Evolutionary conservation across 2,888 invertebrate species (phyloP).

Genomic region (Lamproptera curius): DNA sequence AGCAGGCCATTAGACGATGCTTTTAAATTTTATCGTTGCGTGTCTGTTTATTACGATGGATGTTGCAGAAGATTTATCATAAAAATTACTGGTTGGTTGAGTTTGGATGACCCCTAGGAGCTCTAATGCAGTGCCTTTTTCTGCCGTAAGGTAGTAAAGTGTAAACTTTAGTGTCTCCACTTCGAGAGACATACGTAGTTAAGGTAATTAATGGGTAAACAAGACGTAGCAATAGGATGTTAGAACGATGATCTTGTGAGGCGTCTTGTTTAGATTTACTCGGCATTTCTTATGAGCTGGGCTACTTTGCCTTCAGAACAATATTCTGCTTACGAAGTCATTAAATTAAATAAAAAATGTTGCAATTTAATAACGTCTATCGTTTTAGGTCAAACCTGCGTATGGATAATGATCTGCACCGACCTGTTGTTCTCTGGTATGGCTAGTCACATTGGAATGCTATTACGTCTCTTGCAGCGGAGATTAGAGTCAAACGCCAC

Average conservation of each 20-base stretch:
- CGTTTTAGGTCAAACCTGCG: constrained; percentile 54
- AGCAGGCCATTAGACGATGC: neutral
- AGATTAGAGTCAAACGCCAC: constrained; percentile 46
- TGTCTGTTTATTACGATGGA: constrained; percentile 6
- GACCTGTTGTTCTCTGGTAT: constrained; percentile 64
- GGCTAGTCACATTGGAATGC: constrained; percentile 63
- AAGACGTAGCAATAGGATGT: too few species aligned
- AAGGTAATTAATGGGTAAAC: too few species aligned
- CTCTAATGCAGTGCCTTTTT: too few species aligned
- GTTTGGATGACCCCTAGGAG: too few species aligned
- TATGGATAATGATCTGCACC: constrained; percentile 64
- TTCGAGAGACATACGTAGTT: too few species aligned
- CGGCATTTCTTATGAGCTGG: too few species aligned
- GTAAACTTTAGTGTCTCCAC: too few species aligned
- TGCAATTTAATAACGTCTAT: constrained; percentile 4
- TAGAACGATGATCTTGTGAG: too few species aligned
- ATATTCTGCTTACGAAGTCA: too few species aligned
- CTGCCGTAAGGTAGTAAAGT: too few species aligned
- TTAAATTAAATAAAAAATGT: constrained; percentile 3
- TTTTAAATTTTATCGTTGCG: constrained; percentile 1
- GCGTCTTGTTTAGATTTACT: too few species aligned
- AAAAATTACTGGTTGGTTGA: constrained; percentile 18
- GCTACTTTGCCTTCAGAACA: too few species aligned
- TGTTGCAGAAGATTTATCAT: constrained; percentile 2
- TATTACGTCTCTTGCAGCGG: constrained; percentile 54